phyloP scores from a whole-genome alignment of 2,113 vertebrate genomes.

The Sinocyclocheilus grahami region DNA sequence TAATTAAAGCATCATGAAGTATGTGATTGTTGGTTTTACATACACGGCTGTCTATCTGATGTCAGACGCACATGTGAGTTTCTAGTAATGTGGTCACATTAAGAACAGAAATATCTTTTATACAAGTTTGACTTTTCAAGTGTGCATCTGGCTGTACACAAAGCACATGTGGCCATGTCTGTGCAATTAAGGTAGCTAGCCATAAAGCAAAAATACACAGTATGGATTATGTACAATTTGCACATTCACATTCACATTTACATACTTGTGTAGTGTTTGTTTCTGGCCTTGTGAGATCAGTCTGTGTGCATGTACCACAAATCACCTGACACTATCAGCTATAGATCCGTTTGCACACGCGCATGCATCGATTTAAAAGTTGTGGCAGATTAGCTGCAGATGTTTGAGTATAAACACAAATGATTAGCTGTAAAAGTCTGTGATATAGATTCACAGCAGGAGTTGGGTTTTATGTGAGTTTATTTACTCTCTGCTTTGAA shows the following conservation, averaged over 20 bases:
- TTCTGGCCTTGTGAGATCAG: neutral
- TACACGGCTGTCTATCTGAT: neutral
- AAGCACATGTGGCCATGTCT: neutral
- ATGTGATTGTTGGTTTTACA: neutral
- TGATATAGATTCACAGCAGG: neutral
- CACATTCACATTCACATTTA: neutral
- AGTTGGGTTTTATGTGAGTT: neutral
- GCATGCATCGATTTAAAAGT: neutral
- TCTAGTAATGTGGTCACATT: constrained; percentile 22
- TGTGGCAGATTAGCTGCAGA: constrained; percentile 6
- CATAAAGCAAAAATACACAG: neutral
- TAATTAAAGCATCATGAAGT: constrained; percentile 22
- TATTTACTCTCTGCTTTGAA: neutral
- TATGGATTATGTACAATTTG: neutral
- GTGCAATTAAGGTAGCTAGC: neutral
- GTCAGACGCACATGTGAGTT: neutral
- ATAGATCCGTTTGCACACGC: neutral
- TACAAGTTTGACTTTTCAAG: neutral
- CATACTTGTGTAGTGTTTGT: neutral
- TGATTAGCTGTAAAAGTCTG: constrained; percentile 21
- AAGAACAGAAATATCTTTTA: neutral
- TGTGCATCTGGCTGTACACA: neutral
- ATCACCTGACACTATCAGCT: neutral
- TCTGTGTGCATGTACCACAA: neutral
- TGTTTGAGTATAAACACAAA: constrained; percentile 33